Base-by-base conservation (phyloP, 2,113 vertebrate species). In the Cairina moschata region DNA sequence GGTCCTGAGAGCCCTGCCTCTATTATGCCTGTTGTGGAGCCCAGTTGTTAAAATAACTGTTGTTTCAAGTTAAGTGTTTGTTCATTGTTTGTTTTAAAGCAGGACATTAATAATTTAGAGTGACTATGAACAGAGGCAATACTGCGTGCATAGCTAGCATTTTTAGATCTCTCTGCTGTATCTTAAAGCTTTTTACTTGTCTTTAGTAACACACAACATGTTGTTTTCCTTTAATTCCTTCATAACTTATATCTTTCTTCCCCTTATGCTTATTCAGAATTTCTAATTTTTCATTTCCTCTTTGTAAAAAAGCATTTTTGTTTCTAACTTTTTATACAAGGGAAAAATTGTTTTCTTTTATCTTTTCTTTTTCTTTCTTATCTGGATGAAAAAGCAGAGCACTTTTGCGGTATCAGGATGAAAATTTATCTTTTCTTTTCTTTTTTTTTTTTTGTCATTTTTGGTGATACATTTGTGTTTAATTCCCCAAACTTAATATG, bases 81-180 rank as follows among this genome's bases (percentile, higher is more conserved):
- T 55, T 78, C 17, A 8, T 16, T 66, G 8, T 10, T 80, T 86
- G 3, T 75, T 92, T 72, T 12, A 55, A 75, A 79, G 36, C 50
- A 15, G 23, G 2, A 5, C 8, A 29, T 29, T 71, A 28, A 40
- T 63, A 42, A 40, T 14, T 60, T 13, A 60, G 10, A 14, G 9
- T 32, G 62, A 46, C 23, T 1, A 1, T 29, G 25, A 46, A 52
- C 7, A 56, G 29, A 73, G 6, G 6, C 2, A 44, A 38, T 23
- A 59, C 5, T 62, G 6, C 52, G 17, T 13, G n/a, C 0, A 0
- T 5, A 21, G 32, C 13, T 5, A 71, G 2, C 8, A 50, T 68
- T 63, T 80, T 63, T 50, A 20, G 42, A 11, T 52, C 28, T 52
- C 44, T 62, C 14, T 83, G 75, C 28, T 56, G 12, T 52, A 25